Evolutionary conservation across 2,113 vertebrate species (phyloP), one percentile per base, ranked within the genome.

Genomic region (Neopipo cinnamomea): DNA sequence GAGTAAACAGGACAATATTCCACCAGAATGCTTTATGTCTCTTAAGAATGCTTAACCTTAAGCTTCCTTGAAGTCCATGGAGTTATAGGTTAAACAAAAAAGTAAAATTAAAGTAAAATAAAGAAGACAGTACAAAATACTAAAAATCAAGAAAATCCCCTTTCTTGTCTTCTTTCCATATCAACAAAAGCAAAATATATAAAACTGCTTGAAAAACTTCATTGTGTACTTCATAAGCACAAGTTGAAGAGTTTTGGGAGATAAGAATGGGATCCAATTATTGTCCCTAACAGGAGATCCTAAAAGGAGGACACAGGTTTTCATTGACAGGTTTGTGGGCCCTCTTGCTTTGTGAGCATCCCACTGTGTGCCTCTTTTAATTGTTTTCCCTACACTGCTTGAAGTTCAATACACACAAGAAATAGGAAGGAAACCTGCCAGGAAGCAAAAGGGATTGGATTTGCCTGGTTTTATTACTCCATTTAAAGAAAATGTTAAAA

Each of bases 401-500:
- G 44, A 74, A 86, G 63, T 62, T 72, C 8, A 77, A 67, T 24
- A 50, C 16, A 52, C 14, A 71, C 31, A 93, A 83, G 33, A 74
- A 84, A 59, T 16, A 75, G 19, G 47, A 89, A 75, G 39, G 19
- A 94, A 92, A 68, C 12, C 35, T 76, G 46, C 39, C 71, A 91
- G 73, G 55, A 91, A 81, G 49, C 1, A 28, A 78, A 90, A 94
- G 27, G 56, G 61, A 67, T 61, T 71, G 42, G 35, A 78, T 71
- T 77, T 88, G 52, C 46, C 56, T 66, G 15, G 13, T 59, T 92
- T 93, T 92, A 91, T 93, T 87, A 84, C 49, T 96, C 58, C 16
- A 74, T 84, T 76, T 67, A 58, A 94, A 71, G 20, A 65, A 94
- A 94, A 93, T 49, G 52, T 78, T 91, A 85, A 86, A 91, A 90